phyloP scores from a whole-genome alignment of 2,888 invertebrate genomes.

The Hydriomena furcata region DNA sequence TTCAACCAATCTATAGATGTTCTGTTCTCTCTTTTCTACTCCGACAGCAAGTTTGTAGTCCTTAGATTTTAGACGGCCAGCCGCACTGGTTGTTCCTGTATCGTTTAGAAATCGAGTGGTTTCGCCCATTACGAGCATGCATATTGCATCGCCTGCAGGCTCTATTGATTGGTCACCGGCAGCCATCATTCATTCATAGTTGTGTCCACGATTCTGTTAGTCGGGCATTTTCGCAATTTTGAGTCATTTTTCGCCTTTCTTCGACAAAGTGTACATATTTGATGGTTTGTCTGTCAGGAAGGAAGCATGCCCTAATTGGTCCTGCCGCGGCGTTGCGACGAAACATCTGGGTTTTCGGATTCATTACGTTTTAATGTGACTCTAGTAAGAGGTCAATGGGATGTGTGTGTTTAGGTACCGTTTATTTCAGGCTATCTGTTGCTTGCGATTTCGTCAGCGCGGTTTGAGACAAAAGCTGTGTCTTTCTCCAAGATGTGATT shows the following conservation, averaged over 20 bases:
- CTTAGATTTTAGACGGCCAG: too few species aligned
- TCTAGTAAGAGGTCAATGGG: constrained; percentile 19
- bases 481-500: too few species aligned
- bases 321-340: constrained; percentile 52
- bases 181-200: constrained; percentile 71
- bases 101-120: constrained; percentile 42
- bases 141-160: constrained; percentile 52
- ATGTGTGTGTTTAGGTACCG: too few species aligned
- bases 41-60: too few species aligned
- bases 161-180: constrained; percentile 55
- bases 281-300: constrained; percentile 66
- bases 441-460: too few species aligned
- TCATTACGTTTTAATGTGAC: constrained; percentile 43
- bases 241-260: constrained; percentile 53
- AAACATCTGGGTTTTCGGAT: constrained; percentile 46
- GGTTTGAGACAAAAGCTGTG: too few species aligned
- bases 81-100: not conserved
- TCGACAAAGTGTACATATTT: constrained; percentile 67
- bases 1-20: not conserved
- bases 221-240: constrained; percentile 39
- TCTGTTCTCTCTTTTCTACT: too few species aligned
- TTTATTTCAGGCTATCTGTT: too few species aligned
- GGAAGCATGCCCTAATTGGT: constrained; percentile 70
- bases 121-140: constrained; percentile 56
- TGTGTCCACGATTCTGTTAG: constrained; percentile 60